These are phyloP conservation scores for Holothuria leucospilota DNA, from an alignment of 53 echinoderm and acorn worm species.

Conservation along the genomic window DNA sequence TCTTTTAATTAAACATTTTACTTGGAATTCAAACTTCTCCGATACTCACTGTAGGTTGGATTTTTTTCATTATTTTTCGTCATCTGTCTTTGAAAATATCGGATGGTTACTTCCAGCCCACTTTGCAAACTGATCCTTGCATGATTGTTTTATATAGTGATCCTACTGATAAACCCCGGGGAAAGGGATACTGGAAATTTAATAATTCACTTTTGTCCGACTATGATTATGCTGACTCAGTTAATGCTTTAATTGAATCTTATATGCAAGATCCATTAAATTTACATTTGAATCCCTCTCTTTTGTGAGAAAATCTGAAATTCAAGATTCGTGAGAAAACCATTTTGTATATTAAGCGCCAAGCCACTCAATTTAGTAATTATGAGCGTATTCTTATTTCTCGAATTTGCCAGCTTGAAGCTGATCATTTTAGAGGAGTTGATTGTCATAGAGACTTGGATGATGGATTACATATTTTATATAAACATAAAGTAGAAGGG, in stretches of 20 bases:
- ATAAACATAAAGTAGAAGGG: slow-evolving; percentile 36
- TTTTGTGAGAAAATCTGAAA: slow-evolving; percentile 52
- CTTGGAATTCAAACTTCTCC: slow-evolving; percentile 41
- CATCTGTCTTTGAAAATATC: background rate
- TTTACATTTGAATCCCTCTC: slow-evolving; percentile 14
- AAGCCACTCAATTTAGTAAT: background rate
- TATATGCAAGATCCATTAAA: background rate
- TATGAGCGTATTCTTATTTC: slow-evolving; percentile 2
- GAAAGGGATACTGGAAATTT: too few relatives aligned
- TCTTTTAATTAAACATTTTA: slow-evolving; percentile 22
- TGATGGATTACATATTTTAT: slow-evolving; percentile 36
- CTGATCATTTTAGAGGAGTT: background rate
- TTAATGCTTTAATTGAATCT: background rate
- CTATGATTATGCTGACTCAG: background rate
- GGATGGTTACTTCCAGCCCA: too few relatives aligned
- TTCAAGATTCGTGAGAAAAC: slow-evolving; percentile 46
- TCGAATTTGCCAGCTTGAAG: slow-evolving; percentile 29
- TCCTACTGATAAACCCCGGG: background rate
- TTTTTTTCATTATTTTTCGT: too few relatives aligned
- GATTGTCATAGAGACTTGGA: slow-evolving; percentile 1
- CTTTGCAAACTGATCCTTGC: slow-evolving; percentile 55
- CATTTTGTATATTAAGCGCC: too few relatives aligned
- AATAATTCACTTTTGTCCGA: background rate
- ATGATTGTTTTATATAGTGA: slow-evolving; percentile 1
- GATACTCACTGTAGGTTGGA: too few relatives aligned